These are phyloP conservation scores for Anthopleura sola DNA, from an alignment of 64 coral and sea anemone genomes.

Conservation along the genomic window DNA sequence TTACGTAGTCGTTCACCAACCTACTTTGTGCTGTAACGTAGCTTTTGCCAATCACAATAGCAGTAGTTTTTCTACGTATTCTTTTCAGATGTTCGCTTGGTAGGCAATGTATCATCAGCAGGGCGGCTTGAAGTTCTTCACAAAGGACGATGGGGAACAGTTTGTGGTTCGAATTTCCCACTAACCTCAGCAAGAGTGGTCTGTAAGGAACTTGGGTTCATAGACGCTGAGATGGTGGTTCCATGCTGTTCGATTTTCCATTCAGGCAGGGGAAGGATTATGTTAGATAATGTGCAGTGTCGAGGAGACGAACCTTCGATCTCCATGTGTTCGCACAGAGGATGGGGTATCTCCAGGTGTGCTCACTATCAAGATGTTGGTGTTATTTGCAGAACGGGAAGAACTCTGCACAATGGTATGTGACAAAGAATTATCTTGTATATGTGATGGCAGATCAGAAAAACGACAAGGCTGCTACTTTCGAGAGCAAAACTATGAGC, in stretches of 20 bases:
- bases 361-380: slow-evolving; percentile 36
- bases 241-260: slow-evolving; percentile 26
- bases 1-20: too few species aligned
- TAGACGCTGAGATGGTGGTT: slow-evolving; percentile 25
- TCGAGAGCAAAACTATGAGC: too few species aligned
- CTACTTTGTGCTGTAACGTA: too few species aligned
- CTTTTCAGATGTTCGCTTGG: slow-evolving; percentile 9
- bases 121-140: slow-evolving; percentile 30
- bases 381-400: slow-evolving; percentile 27
- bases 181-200: slow-evolving; percentile 51
- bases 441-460: too few species aligned
- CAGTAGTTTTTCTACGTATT: neutral
- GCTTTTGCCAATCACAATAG: neutral
- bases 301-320: slow-evolving; percentile 43
- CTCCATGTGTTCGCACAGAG: slow-evolving; percentile 50
- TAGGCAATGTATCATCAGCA: neutral
- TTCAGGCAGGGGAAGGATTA: slow-evolving; percentile 41
- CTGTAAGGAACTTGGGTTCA: slow-evolving; percentile 50
- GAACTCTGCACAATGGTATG: neutral
- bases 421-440: neutral
- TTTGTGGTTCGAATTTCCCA: slow-evolving; percentile 47
- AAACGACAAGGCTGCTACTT: too few species aligned
- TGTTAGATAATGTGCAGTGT: slow-evolving; percentile 48
- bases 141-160: slow-evolving; percentile 54
- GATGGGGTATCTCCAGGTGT: slow-evolving; percentile 58